Evolutionary conservation across 1,140 invertebrate species (phyloP), one percentile per base, ranked within the genome.

Genomic region (Ips nitidus): DNA sequence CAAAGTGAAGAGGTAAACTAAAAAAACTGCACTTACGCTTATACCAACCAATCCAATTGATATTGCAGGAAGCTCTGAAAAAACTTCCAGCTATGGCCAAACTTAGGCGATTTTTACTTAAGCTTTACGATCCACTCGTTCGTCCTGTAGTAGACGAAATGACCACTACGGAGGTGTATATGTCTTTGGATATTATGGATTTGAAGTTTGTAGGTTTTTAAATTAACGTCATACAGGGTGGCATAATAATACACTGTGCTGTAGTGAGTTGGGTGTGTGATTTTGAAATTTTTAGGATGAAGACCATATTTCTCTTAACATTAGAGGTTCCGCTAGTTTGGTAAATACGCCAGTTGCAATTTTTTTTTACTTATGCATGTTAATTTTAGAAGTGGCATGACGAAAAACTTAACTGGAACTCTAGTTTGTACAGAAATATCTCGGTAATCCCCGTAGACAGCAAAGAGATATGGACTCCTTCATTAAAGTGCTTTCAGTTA

Each of bases 391-490:
- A 66, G 36, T 83, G 82, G 82, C 70, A 55, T 4, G 81, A 83
- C 73, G 71, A 77, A 41, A 81, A 78, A 73, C 71, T 83, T 1
- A 52, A 62, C 22, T 83, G 82, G 82, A 67, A 81, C 70, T 72
- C 79, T 7, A 56, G 62, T 2, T 64, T 78, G 4, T 83, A 79
- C 70, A 74, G 75, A 36, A 76, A 77, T 53, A 73, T 82, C 6
- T 72, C 74, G 8, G 53, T 52, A 38, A 52, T 83, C 2, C 69
- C 78, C 41, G 72, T 82, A 3, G 69, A 62, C 52, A 66, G 73
- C 38, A 70, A 73, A 52, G 80, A 84, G 75, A 74, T 82, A 37
- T 83, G 82, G 82, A 75, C 67, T 41, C 82, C 82, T 1, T 77
- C 81, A 62, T 62, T 83, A 41, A 71, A 78, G n/a, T n/a, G n/a